These are phyloP conservation scores for Cephus cinctus DNA, from an alignment of 1,140 invertebrate species.

Conservation along the genomic window DNA sequence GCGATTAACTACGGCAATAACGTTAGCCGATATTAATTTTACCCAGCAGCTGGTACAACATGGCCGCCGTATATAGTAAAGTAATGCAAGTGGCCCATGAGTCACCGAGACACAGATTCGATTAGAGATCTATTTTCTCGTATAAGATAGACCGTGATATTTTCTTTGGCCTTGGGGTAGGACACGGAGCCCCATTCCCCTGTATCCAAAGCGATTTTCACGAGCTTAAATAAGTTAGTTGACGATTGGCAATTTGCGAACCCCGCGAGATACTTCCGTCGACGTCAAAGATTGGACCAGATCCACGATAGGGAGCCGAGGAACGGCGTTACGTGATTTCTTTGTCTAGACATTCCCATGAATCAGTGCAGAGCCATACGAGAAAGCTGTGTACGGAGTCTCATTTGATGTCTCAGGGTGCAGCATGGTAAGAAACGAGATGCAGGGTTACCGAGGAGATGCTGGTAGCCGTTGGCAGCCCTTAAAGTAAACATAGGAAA, in stretches of 20 bases:
- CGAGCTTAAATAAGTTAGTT: conserved; percentile 26
- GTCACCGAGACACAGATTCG: conserved; percentile 14
- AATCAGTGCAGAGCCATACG: too few relatives aligned
- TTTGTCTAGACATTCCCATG: too few relatives aligned
- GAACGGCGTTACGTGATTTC: too few relatives aligned
- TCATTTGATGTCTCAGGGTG: too few relatives aligned
- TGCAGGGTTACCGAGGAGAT: too few relatives aligned
- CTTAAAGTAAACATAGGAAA: conserved; percentile 43
- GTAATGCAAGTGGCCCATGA: conserved; percentile 6
- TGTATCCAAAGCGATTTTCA: background rate
- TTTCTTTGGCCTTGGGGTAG: conserved; percentile 11
- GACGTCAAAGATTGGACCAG: too few relatives aligned
- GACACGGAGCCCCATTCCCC: background rate
- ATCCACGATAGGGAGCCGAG: too few relatives aligned
- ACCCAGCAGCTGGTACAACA: conserved; percentile 16
- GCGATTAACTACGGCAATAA: too few relatives aligned
- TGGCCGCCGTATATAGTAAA: background rate
- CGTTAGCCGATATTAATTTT: conserved; percentile 18
- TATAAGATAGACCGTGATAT: conserved; percentile 13
- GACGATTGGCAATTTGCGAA: conserved; percentile 34
- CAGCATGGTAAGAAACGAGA: too few relatives aligned
- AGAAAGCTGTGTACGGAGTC: too few relatives aligned
- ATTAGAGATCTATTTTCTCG: conserved; percentile 21
- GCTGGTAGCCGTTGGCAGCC: conserved; percentile 39
- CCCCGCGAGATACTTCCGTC: conserved; percentile 16